These are phyloP conservation scores for fruit fly (Drosophila melanogaster) DNA, from an alignment of 1,140 invertebrate genomes.

Conservation along the genomic window Release_6_plus_ISO1_MT NT_033777.3:14929001-14929500, in stretches of 20 bases:
- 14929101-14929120: no score
- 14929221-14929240: neutral
- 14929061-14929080: no score
- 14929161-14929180: no score
- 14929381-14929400: constrained; percentile 29
- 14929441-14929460: constrained; percentile 65
- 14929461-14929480: constrained; percentile 29
- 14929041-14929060: no score
- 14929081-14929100: no score
- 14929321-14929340: constrained; percentile 31
- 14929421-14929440: constrained; percentile 75
- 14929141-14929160: no score
- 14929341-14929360: constrained; percentile 7
- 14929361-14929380: constrained; percentile 31
- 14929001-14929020: no score
- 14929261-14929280: constrained; percentile 61
- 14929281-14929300: constrained; percentile 13
- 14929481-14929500: constrained; percentile 67
- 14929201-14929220: no score
- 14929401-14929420: constrained; percentile 71
- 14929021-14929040: no score
- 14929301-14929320: constrained; percentile 63
- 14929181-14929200: constrained; percentile 5
- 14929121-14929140: no score
- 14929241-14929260: constrained; percentile 15